Evolutionary conservation across 2,888 invertebrate genomes (phyloP).

Genomic region (Cordylochernes scorpioides): DNA sequence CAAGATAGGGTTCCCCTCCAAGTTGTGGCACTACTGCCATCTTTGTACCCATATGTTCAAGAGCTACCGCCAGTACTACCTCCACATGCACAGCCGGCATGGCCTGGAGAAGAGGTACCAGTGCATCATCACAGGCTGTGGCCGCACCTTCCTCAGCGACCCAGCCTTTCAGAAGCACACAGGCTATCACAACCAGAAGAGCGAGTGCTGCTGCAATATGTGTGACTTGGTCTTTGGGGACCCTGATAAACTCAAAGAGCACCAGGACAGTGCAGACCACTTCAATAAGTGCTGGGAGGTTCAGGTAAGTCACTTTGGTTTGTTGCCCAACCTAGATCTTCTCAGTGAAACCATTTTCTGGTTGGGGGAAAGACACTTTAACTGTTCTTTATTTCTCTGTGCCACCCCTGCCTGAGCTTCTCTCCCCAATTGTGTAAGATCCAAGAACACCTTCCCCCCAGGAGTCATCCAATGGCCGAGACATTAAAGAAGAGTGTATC

Average conservation of each 20-base stretch:
- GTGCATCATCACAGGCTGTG: constrained; percentile 11
- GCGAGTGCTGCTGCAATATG: constrained; percentile 13
- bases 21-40: constrained; percentile 13
- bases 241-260: constrained; percentile 14
- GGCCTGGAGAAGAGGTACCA: constrained; percentile 12
- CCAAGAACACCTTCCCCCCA: too few species aligned
- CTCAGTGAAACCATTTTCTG: too few species aligned
- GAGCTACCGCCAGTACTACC: constrained; percentile 11
- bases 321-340: too few species aligned
- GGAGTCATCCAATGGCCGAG: too few species aligned
- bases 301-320: constrained; percentile 6
- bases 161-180: constrained; percentile 12
- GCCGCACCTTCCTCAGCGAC: constrained; percentile 8
- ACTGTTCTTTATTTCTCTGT: background rate
- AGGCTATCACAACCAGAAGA: constrained; percentile 11
- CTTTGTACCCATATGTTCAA: constrained; percentile 13
- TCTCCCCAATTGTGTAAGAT: too few species aligned
- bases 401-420: too few species aligned
- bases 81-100: constrained; percentile 14
- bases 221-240: constrained; percentile 15
- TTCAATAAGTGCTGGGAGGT: constrained; percentile 14
- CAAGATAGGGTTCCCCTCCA: constrained; percentile 11
- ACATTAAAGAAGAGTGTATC: too few species aligned
- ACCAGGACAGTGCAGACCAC: constrained; percentile 14
- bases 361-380: too few species aligned